Conservation (phyloP, 2,888 invertebrate genomes). For the Lottia scabra region DNA sequence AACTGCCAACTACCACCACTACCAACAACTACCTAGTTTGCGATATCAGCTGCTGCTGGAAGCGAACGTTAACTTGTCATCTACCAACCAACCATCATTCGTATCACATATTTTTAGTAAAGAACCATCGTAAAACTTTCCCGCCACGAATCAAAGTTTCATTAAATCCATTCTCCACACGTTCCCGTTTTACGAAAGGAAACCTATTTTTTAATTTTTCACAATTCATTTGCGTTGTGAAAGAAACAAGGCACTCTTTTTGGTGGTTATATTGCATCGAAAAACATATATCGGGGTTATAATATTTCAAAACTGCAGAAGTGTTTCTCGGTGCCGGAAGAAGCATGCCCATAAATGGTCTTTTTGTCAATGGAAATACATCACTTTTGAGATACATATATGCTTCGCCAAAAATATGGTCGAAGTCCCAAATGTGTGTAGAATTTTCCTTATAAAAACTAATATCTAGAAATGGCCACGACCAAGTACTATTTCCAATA, state of each 20-base stretch:
- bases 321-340: constrained; percentile 34
- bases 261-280: constrained; percentile 28
- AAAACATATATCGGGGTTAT: constrained; percentile 24
- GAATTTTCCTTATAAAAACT: constrained; percentile 35
- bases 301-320: constrained; percentile 15
- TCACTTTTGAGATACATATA: constrained; percentile 23
- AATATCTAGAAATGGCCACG: constrained; percentile 40
- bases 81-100: no score
- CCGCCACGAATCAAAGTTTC: constrained; percentile 30
- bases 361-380: constrained; percentile 31
- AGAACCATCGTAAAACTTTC: constrained; percentile 16
- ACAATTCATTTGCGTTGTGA: constrained; percentile 24
- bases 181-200: constrained; percentile 31
- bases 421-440: constrained; percentile 36
- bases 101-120: neutral
- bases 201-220: constrained; percentile 23
- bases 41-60: no score
- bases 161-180: constrained; percentile 23
- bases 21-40: no score
- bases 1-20: no score
- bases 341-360: constrained; percentile 31
- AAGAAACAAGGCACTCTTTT: constrained; percentile 11
- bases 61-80: no score
- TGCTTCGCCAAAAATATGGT: constrained; percentile 9
- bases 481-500: constrained; percentile 24